Evolutionary conservation across 2,797 vertebrate genomes (phyloP), one percentile per base, ranked within the genome.

Genomic region (Potorous gilbertii): DNA sequence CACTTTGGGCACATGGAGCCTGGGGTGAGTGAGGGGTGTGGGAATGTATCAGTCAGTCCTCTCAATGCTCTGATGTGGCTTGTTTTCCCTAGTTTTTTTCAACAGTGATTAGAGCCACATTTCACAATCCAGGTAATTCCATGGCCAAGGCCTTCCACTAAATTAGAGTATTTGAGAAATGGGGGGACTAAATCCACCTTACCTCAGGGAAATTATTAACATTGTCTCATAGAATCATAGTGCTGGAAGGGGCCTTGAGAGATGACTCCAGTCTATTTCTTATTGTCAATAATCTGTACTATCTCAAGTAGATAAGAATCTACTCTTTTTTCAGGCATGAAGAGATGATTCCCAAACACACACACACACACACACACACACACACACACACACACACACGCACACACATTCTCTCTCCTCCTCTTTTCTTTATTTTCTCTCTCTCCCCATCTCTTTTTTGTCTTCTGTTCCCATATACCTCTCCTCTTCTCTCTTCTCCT

Each of bases 11-110:
- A 87, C 92, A 93, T 62, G 54, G 55, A 94, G 24, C 96, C 40
- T n/a, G 18, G 90, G 21, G 5, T 87, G 29, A 24, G 52, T 54
- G 16, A 56, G 55, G 93, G 40, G 34, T 52, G 14, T 46, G 94
- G 56, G 95, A 96, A 95, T 95, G 93, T 96, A 92, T 95, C 87
- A 94, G 2, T 0, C 4, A 3, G 55, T 54, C 94, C 87, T 74
- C 3, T 81, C 54, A 28, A 89, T 54, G 66, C 4, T 92, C 40
- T 62, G 56, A 10, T 24, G 4, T 40, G 29, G 9, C 3, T 56
- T 3, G 0, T 93, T 93, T 91, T 74, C 46, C 92, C 56, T 66
- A 92, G n/a, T 28, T 21, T 93, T 93, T 93, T 94, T 9, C 66
- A 93, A 91, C 29, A 57, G 50, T n/a, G n/a, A 91, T 91, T 93